phyloP scores from a whole-genome alignment of 1,140 invertebrate genomes.

The Pseudomyrmex dendroicus region DNA sequence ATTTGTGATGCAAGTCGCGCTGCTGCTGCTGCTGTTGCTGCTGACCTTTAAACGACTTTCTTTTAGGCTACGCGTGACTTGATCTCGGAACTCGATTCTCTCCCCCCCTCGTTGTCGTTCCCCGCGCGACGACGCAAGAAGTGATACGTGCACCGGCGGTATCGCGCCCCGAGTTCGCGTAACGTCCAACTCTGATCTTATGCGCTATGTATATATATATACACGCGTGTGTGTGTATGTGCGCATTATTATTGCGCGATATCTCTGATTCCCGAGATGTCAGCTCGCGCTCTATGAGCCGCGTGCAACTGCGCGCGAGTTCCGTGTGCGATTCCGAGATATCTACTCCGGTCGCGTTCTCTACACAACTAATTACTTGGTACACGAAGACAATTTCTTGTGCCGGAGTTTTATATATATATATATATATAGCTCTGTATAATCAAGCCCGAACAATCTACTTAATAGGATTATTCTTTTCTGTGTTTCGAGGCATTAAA shows the following conservation, averaged over 20 bases:
- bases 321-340: not conserved
- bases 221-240: not conserved
- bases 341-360: conserved; percentile 3
- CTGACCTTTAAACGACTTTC: conserved; percentile 80
- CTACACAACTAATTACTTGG: conserved; percentile 37
- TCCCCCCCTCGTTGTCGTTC: conserved; percentile 55
- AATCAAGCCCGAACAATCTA: no score
- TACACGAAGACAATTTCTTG: conserved; percentile 59
- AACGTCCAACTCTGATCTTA: not conserved
- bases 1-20: conserved; percentile 78
- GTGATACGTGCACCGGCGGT: conserved; percentile 33
- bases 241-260: not conserved
- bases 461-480: no score
- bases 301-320: no score
- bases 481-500: no score
- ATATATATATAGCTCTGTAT: no score
- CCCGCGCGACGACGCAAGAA: conserved; percentile 1
- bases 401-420: not conserved
- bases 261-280: not conserved
- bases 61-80: conserved; percentile 78
- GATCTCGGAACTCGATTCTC: conserved; percentile 72
- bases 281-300: not conserved
- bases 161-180: not conserved
- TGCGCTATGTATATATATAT: conserved; percentile 56
- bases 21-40: conserved; percentile 33